Conservation (phyloP, 2,888 invertebrate genomes). For the Coelopa pilipes region DNA sequence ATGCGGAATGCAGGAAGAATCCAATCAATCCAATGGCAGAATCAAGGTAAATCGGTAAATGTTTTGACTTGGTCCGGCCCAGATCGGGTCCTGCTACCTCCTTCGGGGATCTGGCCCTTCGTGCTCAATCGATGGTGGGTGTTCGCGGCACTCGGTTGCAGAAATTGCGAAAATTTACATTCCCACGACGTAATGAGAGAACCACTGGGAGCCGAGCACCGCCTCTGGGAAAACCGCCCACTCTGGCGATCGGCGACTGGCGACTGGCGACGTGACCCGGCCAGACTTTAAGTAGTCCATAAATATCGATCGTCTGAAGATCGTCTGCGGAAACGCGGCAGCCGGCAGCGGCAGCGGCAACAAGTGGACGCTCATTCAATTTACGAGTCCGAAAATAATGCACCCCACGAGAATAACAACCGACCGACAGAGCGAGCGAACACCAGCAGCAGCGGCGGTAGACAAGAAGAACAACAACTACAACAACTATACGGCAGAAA, state of each 20-base stretch:
- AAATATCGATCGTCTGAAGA: constrained; percentile 26
- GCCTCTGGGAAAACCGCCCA: background rate
- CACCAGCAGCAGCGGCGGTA: constrained; percentile 7
- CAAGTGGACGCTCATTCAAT: constrained; percentile 14
- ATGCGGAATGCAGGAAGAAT: too few species aligned
- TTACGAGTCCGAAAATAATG: constrained; percentile 3
- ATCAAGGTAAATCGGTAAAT: too few species aligned
- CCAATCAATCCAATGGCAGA: too few species aligned
- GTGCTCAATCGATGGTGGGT: background rate
- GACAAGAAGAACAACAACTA: constrained; percentile 9
- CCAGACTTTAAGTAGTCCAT: constrained; percentile 11
- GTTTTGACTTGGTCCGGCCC: too few species aligned
- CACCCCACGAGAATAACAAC: background rate
- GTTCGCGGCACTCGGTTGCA: background rate
- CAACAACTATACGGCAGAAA: background rate
- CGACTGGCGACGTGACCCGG: background rate
- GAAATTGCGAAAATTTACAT: background rate
- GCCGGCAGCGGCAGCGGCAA: background rate
- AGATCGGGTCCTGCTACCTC: too few species aligned
- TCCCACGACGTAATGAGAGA: too few species aligned
- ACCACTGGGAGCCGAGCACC: too few species aligned
- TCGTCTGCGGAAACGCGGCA: constrained; percentile 3
- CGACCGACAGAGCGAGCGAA: background rate
- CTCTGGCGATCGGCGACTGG: background rate
- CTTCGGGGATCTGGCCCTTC: too few species aligned